phyloP scores from a whole-genome alignment of 2,113 vertebrate genomes.

The Scophthalmus maximus region DNA sequence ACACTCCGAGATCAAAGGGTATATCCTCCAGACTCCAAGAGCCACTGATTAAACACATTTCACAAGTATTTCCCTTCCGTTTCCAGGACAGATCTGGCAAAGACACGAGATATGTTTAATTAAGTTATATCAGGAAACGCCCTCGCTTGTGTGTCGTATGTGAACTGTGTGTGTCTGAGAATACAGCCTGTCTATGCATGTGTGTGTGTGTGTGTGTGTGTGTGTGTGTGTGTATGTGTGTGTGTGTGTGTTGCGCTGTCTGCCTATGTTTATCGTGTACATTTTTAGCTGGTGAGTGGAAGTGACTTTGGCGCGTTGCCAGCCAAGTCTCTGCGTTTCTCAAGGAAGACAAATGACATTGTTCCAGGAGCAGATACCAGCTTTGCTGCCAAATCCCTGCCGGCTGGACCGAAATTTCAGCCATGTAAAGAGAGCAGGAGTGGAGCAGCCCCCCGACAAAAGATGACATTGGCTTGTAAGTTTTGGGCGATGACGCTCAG shows the following conservation, averaged over 20 bases:
- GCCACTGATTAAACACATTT: conserved; percentile 74
- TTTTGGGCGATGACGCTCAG: conserved; percentile 76
- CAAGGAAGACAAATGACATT: conserved; percentile 70
- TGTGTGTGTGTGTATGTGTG: not conserved
- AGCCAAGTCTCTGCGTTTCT: conserved; percentile 64
- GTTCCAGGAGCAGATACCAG: conserved; percentile 70
- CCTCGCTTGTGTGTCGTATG: not conserved
- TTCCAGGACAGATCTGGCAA: conserved; percentile 57
- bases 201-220: not conserved
- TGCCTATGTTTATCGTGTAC: not conserved
- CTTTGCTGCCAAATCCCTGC: conserved; percentile 80
- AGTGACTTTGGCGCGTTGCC: conserved; percentile 52
- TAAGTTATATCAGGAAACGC: conserved; percentile 34
- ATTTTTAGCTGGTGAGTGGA: conserved; percentile 35
- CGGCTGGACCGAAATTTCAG: conserved; percentile 79
- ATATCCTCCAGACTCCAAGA: conserved; percentile 61
- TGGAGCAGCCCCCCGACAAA: conserved; percentile 80
- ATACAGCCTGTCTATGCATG: not conserved
- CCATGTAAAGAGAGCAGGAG: conserved; percentile 74
- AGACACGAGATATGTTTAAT: conserved; percentile 64
- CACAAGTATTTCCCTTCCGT: conserved; percentile 63
- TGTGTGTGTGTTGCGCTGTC: not conserved
- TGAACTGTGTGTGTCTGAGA: not conserved
- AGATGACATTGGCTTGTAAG: conserved; percentile 84
- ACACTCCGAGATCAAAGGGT: conserved; percentile 76